These are phyloP conservation scores for Contarinia nasturtii DNA, from an alignment of 1,140 invertebrate species.

Conservation along the genomic window DNA sequence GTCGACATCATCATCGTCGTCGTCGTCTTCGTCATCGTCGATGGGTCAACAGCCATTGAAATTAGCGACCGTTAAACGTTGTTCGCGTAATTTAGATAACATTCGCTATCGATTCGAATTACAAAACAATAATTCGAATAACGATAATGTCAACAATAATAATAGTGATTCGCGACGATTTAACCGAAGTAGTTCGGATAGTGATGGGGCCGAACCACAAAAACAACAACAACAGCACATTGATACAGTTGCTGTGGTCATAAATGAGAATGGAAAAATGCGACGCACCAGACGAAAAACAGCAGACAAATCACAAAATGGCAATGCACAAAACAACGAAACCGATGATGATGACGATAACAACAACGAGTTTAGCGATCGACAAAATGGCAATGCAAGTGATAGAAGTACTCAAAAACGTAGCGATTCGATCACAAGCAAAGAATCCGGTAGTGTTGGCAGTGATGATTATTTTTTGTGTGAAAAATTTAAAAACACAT, in stretches of 20 bases:
- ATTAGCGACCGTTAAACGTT: background rate
- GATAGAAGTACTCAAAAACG: background rate
- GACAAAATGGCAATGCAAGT: background rate
- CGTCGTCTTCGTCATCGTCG: too few relatives aligned
- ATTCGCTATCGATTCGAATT: background rate
- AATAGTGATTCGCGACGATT: slow-evolving; percentile 1
- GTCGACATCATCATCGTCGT: too few relatives aligned
- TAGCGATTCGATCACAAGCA: slow-evolving; percentile 1
- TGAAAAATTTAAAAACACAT: slow-evolving; percentile 18
- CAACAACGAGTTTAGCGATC: background rate
- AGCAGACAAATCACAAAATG: background rate
- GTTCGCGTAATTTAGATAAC: background rate
- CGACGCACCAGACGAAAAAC: background rate
- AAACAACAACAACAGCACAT: background rate
- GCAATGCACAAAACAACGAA: background rate
- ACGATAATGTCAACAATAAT: slow-evolving; percentile 4
- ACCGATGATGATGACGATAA: background rate
- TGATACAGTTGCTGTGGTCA: background rate
- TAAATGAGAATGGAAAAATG: slow-evolving; percentile 1
- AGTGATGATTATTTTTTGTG: slow-evolving; percentile 17
- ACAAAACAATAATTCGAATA: background rate
- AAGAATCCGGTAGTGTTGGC: background rate
- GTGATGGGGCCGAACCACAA: too few relatives aligned
- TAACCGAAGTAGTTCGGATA: too few relatives aligned
- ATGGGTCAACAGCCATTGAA: too few relatives aligned